These are phyloP conservation scores for Cephus cinctus DNA, from an alignment of 1,140 invertebrate species.

Conservation along the genomic window DNA sequence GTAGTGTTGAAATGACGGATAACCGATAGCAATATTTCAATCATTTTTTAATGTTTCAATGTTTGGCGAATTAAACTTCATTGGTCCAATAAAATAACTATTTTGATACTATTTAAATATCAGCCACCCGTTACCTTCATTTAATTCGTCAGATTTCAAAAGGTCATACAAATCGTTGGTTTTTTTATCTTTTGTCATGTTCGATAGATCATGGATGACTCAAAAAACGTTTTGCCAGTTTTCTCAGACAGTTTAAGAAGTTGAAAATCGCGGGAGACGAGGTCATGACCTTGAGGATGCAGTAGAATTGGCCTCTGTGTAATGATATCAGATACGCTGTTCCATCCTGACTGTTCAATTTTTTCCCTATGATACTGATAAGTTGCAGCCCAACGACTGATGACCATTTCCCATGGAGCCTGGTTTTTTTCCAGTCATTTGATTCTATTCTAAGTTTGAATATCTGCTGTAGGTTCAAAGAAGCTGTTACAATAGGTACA, in stretches of 20 bases:
- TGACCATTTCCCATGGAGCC: conserved; percentile 1
- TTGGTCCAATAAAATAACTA: not conserved
- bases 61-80: not conserved
- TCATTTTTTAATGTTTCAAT: not conserved
- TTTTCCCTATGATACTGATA: not conserved
- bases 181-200: not conserved
- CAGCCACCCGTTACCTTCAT: not conserved
- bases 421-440: not conserved
- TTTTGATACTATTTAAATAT: not conserved
- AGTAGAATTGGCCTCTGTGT: conserved; percentile 4
- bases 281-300: conserved; percentile 1
- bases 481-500: too few species aligned
- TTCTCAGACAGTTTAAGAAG: not conserved
- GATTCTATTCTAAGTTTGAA: not conserved
- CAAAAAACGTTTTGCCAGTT: too few species aligned
- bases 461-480: not conserved
- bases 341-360: not conserved
- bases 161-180: not conserved
- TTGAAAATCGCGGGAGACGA: not conserved
- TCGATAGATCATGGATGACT: not conserved
- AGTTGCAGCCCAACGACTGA: conserved; percentile 4
- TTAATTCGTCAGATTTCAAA: not conserved
- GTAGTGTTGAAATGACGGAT: too few species aligned
- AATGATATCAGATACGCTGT: conserved; percentile 2
- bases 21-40: too few species aligned